These are phyloP conservation scores for Pararge aegeria DNA, from an alignment of 1,140 invertebrate species.

Conservation along the genomic window DNA sequence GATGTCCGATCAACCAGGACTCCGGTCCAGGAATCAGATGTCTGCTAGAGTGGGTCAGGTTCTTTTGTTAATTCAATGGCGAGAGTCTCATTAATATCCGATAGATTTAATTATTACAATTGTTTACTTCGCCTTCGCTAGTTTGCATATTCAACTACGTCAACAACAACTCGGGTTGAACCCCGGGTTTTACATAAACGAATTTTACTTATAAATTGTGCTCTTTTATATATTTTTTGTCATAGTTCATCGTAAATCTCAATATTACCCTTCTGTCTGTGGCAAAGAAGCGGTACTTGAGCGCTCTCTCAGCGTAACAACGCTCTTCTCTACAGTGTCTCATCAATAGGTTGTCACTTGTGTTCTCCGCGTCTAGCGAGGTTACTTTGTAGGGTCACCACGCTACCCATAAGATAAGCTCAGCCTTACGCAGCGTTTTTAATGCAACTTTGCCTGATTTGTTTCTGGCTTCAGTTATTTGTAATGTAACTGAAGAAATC, in stretches of 20 bases:
- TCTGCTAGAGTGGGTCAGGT: no score
- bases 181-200: neutral
- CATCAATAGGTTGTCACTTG: slow-evolving; percentile 19
- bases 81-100: no score
- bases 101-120: no score
- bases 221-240: neutral
- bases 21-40: no score
- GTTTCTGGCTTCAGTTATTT: neutral
- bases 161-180: no score
- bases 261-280: neutral
- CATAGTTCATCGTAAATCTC: neutral
- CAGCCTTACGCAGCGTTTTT: neutral
- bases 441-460: neutral
- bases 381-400: neutral
- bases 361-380: slow-evolving; percentile 4
- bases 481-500: neutral
- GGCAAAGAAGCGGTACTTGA: slow-evolving; percentile 4
- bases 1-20: no score
- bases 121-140: no score
- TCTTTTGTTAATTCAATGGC: no score
- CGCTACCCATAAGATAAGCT: neutral
- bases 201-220: neutral
- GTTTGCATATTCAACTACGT: no score
- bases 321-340: slow-evolving; percentile 14
- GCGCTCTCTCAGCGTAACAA: slow-evolving; percentile 15